These are phyloP conservation scores for Plumapathes pennacea DNA, from an alignment of 92 coral and sea anemone genomes.

Conservation along the genomic window DNA sequence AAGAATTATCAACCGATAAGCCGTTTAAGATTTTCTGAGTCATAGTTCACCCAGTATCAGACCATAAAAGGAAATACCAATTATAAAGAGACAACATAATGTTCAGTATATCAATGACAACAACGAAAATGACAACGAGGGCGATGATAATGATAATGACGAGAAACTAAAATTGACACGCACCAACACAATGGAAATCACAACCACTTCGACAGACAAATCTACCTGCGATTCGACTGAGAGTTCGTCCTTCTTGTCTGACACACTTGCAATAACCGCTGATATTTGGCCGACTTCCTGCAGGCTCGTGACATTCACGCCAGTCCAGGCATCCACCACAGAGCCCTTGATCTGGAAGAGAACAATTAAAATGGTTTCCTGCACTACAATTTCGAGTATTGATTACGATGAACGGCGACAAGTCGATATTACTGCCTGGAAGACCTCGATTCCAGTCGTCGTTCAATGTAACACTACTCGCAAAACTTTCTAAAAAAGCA, in stretches of 20 bases:
- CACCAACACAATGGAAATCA: background rate
- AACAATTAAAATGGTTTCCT: background rate
- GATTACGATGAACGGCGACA: background rate
- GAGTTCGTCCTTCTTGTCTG: constrained; percentile 66
- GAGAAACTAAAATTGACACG: background rate
- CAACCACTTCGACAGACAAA: background rate
- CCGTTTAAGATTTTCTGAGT: too few species aligned
- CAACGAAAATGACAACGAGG: too few species aligned
- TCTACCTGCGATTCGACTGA: constrained; percentile 73
- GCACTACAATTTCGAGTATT: too few species aligned
- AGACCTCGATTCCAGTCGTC: too few species aligned
- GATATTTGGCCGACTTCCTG: constrained; percentile 73
- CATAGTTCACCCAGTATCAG: background rate
- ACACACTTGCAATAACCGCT: constrained; percentile 71
- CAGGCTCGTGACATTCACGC: constrained; percentile 53
- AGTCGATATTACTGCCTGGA: background rate
- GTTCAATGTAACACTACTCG: too few species aligned
- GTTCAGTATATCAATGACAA: background rate
- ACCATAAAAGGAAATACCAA: background rate
- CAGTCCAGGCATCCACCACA: constrained; percentile 62
- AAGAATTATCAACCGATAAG: too few species aligned
- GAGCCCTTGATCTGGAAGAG: constrained; percentile 60
- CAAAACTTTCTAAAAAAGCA: too few species aligned
- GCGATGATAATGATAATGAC: background rate
- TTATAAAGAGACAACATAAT: background rate